These are phyloP conservation scores for Haliaeetus leucogaster DNA, from an alignment of 2,113 vertebrate genomes.

Conservation along the genomic window DNA sequence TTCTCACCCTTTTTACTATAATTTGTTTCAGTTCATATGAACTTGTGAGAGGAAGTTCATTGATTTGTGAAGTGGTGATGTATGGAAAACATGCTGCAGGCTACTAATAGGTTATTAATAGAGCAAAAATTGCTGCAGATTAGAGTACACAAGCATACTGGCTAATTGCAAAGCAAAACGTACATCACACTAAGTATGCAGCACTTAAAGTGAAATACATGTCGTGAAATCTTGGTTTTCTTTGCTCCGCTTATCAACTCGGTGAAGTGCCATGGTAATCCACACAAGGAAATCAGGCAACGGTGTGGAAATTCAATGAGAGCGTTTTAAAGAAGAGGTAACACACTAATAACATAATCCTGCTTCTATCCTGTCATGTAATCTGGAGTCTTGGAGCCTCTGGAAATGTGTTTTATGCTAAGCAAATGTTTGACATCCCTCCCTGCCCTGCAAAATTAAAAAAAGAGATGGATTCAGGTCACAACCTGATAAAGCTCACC, in stretches of 20 bases:
- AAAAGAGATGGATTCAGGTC: neutral
- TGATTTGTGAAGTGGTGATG: neutral
- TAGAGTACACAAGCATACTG: neutral
- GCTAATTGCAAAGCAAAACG: neutral
- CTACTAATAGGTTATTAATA: slow-evolving; percentile 4
- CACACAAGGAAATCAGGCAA: neutral
- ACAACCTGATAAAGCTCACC: neutral
- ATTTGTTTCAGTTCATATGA: neutral
- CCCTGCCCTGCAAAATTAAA: neutral
- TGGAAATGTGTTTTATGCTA: neutral
- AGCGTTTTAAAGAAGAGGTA: neutral
- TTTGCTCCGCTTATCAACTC: neutral
- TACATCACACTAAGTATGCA: neutral
- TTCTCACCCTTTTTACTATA: neutral
- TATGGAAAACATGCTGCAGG: neutral
- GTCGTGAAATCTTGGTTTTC: neutral
- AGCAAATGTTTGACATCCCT: neutral
- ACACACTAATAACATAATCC: neutral
- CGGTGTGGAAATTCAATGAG: neutral
- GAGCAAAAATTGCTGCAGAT: slow-evolving; percentile 30
- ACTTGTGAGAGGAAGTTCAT: neutral
- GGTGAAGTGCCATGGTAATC: neutral
- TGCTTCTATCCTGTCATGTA: neutral
- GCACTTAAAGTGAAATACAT: neutral
- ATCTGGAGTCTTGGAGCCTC: neutral